Conservation (phyloP, 2,113 vertebrate genomes). For the Polyodon spathula region DNA sequence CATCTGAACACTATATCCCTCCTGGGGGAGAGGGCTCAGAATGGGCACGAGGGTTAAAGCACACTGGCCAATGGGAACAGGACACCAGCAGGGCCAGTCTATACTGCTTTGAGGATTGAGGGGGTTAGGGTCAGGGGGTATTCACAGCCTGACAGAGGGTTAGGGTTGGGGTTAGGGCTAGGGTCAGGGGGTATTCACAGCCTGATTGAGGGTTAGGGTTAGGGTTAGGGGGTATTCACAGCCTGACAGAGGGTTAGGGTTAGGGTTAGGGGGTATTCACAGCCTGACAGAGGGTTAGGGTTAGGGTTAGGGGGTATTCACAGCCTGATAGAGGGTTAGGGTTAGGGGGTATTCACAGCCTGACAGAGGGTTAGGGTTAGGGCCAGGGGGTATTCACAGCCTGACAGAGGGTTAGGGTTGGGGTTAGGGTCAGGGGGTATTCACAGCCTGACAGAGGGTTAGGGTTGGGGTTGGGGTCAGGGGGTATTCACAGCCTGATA, state of each 20-base stretch:
- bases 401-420: conserved; percentile 5
- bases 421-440: neutral
- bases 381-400: neutral
- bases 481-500: neutral
- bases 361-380: neutral
- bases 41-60: too few relatives aligned
- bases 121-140: neutral
- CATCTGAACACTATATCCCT: too few relatives aligned
- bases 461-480: neutral
- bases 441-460: conserved; percentile 1
- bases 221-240: neutral
- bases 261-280: neutral
- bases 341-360: neutral
- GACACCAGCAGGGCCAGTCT: too few relatives aligned
- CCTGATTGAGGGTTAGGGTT: neutral
- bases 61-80: too few relatives aligned
- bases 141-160: conserved; percentile 2
- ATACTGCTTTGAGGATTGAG: too few relatives aligned
- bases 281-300: neutral
- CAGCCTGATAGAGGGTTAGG: neutral
- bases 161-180: too few relatives aligned
- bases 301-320: neutral
- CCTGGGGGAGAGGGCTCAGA: too few relatives aligned
- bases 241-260: neutral
- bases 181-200: neutral